Base-by-base conservation (phyloP, 2,888 invertebrate genomes). In the Mongoloraphidia duomilia region DNA sequence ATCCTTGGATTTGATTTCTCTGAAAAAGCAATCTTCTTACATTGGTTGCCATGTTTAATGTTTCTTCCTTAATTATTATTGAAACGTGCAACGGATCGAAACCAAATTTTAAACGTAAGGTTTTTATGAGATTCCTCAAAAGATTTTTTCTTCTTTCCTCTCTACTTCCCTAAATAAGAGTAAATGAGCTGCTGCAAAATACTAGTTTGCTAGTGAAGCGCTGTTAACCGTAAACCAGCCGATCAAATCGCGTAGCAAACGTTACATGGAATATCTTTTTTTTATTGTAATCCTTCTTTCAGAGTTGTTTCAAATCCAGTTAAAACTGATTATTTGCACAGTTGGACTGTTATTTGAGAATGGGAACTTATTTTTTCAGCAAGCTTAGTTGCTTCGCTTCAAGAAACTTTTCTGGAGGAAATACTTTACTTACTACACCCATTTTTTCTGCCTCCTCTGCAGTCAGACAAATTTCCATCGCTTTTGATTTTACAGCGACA, bases 381-480 rank as follows among this genome's bases (percentile, higher is more conserved):
- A 39, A 94, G 70, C 67, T 96, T 94, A n/a, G 98, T 72, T 0
- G 93, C 83, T 67, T 96, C n/a, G n/a, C 95, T 43, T 77, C 75
- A 2, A 98, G 69, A 6, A 97, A 72, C 61, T 92, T 77, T 53
- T 91, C 94, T 0, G 84, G 79, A 1, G 95, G 92, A 62, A 93
- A 79, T 8, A 96, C 82, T 67, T 87, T 90, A 69, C 92, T 90
- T 0, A 96, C 93, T 35, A 94, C 70, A 51, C 90, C 92, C 74
- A 86, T 81, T 63, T 82, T 84, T 65, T 92, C 90, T 0, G 97
- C 97, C 65, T 97, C 95, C 36, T 80, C 74, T 0, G 98, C 96
- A 35, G 94, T 92, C 4, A 99, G 77, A 41, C 90, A 86, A 59
- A 98, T 86, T 74, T 98, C 97, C 98, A 99, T 99, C 0, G 98